phyloP scores from a whole-genome alignment of 2,113 vertebrate species.

The Phoenicopterus ruber region DNA sequence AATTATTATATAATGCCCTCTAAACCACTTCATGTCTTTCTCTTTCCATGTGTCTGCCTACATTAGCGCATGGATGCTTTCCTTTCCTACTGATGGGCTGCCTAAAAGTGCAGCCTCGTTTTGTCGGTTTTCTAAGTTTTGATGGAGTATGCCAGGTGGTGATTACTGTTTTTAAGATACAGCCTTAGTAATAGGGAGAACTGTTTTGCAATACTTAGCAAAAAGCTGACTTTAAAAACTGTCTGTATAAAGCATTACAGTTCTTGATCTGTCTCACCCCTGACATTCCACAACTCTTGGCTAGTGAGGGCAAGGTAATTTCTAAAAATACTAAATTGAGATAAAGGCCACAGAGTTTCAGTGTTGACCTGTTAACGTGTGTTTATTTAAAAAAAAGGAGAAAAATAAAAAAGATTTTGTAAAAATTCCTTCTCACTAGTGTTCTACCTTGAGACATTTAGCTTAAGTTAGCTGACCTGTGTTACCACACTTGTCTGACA shows the following conservation, averaged over 20 bases:
- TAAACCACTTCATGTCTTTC: not conserved
- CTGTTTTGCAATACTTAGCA: not conserved
- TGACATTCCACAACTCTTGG: not conserved
- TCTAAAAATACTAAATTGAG: not conserved
- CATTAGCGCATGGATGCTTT: not conserved
- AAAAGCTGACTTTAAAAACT: not conserved
- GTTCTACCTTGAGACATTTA: not conserved
- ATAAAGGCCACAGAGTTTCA: not conserved
- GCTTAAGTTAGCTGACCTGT: not conserved
- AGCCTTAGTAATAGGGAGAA: not conserved
- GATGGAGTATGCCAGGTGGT: not conserved
- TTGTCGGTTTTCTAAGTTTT: not conserved
- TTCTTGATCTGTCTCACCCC: not conserved
- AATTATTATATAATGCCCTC: slow-evolving; percentile 30
- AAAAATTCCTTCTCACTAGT: not conserved
- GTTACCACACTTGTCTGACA: not conserved
- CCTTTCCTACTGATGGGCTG: not conserved
- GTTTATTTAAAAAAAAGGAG: not conserved
- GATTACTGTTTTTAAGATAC: not conserved
- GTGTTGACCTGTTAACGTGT: not conserved
- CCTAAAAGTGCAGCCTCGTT: not conserved
- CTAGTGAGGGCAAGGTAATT: not conserved
- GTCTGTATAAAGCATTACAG: not conserved
- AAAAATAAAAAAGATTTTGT: not conserved
- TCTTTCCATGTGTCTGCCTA: not conserved